Evolutionary conservation across 2,113 vertebrate species (phyloP).

Genomic region (Archilochus colubris): DNA sequence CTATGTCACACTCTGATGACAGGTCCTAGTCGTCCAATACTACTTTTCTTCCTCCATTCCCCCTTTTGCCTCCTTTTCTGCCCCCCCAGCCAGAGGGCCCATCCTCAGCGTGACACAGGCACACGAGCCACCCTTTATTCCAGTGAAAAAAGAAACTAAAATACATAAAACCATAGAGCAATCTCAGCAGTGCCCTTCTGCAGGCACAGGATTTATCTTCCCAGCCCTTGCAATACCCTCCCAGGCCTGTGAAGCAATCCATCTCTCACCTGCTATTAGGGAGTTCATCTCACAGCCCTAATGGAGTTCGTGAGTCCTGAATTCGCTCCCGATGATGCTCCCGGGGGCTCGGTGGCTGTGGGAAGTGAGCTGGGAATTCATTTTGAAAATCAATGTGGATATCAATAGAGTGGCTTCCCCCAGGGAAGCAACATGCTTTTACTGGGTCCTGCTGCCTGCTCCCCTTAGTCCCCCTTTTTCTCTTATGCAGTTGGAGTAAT

Average conservation of each 20-base stretch:
- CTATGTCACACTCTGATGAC: no score
- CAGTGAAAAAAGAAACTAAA: not conserved
- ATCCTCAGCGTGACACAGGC: accelerated
- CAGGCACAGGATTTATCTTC: not conserved
- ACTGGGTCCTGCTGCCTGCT: constrained; percentile 47
- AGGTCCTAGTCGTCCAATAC: not conserved
- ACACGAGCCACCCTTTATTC: not conserved
- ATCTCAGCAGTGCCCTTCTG: not conserved
- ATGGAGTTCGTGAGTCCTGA: constrained; percentile 55
- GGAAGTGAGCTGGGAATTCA: constrained; percentile 64
- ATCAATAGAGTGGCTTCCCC: constrained; percentile 70
- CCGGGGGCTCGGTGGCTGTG: constrained; percentile 36
- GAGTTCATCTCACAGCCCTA: constrained; percentile 65
- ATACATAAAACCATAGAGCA: not conserved
- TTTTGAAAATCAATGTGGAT: constrained; percentile 80
- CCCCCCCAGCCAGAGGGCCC: not conserved
- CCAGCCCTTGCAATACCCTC: constrained; percentile 8
- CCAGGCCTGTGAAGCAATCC: not conserved
- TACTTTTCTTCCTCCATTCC: not conserved
- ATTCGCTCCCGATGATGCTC: constrained; percentile 56
- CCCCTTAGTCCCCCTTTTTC: not conserved
- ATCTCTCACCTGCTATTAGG: constrained; percentile 41
- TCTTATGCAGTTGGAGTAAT: not conserved
- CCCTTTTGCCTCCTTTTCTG: not conserved
- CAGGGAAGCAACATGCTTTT: constrained; percentile 75